Evolutionary conservation across 2,113 vertebrate genomes (phyloP), one percentile per base, ranked within the genome.

Genomic region (Hepsetus odoe): DNA sequence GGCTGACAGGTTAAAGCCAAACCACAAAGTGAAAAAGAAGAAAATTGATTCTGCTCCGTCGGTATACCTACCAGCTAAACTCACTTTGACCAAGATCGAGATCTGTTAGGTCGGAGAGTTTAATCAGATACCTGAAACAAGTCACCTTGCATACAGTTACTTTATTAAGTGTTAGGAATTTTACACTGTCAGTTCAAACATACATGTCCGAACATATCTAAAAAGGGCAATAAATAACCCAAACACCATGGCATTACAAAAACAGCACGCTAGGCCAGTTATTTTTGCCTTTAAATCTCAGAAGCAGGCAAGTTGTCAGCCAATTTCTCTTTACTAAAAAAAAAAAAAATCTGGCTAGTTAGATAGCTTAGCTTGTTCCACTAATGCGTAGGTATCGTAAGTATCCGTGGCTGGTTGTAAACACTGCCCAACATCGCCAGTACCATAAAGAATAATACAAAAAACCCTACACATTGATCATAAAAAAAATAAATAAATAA

Each of bases 311-410:
- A n/a, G n/a, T n/a, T n/a, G n/a, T n/a, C n/a, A n/a, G n/a, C n/a
- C n/a, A n/a, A n/a, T n/a, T n/a, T n/a, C n/a, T n/a, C n/a, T n/a
- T n/a, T n/a, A n/a, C n/a, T n/a, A n/a, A n/a, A n/a, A n/a, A n/a
- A n/a, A n/a, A 76, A 44, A 44, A 38, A 62, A 64, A 72, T 51
- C 42, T 49, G 58, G 18, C 13, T 55, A 46, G 72, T 20, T 32
- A 74, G 28, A 33, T 46, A 62, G 49, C 49, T 42, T 55, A 67
- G 62, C 49, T 18, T 24, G n/a, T 53, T 53, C 1, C 32, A 35
- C 32, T 35, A 22, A 28, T 53, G 62, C 74, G 44, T 66, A 30
- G 40, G 46, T 66, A 65, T 5, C 26, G 24, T 16, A 10, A 24
- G 7, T 8, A 30, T 49, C 42, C 11, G 7, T 26, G 24, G 61